Conservation (phyloP, 1,140 invertebrate genomes). For the Bombus affinis region DNA sequence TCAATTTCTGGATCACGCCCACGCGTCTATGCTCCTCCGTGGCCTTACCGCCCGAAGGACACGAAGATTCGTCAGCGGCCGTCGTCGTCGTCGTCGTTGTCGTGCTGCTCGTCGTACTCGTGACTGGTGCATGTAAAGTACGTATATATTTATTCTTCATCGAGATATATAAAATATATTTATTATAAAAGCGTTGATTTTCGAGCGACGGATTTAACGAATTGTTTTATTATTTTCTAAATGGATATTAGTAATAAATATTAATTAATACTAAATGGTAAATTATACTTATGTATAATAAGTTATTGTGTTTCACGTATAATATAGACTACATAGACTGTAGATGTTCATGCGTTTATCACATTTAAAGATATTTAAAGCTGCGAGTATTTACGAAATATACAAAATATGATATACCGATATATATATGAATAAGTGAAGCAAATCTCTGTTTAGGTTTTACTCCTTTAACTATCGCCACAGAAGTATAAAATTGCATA, state of each 20-base stretch:
- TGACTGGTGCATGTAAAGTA: background rate
- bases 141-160: background rate
- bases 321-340: too few relatives aligned
- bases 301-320: too few relatives aligned
- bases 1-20: conserved; percentile 75
- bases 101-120: background rate
- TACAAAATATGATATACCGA: too few relatives aligned
- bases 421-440: too few relatives aligned
- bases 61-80: conserved; percentile 32
- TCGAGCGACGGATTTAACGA: background rate
- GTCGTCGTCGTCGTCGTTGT: background rate
- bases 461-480: too few relatives aligned
- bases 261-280: too few relatives aligned
- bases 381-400: too few relatives aligned
- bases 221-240: background rate
- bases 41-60: conserved; percentile 17
- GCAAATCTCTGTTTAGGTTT: too few relatives aligned
- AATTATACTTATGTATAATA: too few relatives aligned
- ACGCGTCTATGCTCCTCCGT: conserved; percentile 63
- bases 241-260: background rate
- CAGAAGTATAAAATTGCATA: too few relatives aligned
- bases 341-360: too few relatives aligned
- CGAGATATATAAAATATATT: background rate
- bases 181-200: background rate
- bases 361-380: too few relatives aligned